These are phyloP conservation scores for Tipula confusa DNA, from an alignment of 2,888 invertebrate species.

Conservation along the genomic window DNA sequence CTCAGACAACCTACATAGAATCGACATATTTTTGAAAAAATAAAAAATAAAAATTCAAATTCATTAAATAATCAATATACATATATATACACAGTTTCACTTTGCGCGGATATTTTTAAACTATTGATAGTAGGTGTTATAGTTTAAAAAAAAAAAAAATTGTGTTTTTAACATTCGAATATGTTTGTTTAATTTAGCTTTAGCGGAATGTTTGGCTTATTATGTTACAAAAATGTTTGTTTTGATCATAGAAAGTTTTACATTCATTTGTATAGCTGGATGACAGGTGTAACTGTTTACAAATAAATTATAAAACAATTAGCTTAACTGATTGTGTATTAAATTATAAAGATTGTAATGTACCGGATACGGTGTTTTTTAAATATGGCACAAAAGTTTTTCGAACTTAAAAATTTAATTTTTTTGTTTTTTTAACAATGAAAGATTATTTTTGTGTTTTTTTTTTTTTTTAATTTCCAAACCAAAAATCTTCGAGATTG, in stretches of 20 bases:
- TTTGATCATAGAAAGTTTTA: neutral
- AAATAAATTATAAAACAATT: neutral
- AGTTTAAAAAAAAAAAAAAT: neutral
- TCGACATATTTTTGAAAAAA: neutral
- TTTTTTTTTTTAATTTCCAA: no score
- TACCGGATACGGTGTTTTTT: no score
- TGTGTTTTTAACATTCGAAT: neutral
- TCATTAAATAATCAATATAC: neutral
- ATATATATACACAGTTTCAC: neutral
- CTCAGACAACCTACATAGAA: neutral
- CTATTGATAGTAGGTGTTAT: neutral
- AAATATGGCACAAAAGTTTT: no score
- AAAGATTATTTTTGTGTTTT: no score
- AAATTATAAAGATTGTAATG: neutral
- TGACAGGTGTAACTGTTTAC: neutral
- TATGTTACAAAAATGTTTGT: neutral
- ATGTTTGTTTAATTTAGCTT: neutral
- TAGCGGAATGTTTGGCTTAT: neutral
- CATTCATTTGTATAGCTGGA: neutral
- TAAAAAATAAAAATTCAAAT: neutral
- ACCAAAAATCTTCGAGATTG: no score
- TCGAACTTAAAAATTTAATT: no score
- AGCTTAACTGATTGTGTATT: neutral
- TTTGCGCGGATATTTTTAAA: slow-evolving; percentile 12
- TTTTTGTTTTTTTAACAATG: no score